phyloP scores from a whole-genome alignment of 2,888 invertebrate species.

The Tachina grossa region DNA sequence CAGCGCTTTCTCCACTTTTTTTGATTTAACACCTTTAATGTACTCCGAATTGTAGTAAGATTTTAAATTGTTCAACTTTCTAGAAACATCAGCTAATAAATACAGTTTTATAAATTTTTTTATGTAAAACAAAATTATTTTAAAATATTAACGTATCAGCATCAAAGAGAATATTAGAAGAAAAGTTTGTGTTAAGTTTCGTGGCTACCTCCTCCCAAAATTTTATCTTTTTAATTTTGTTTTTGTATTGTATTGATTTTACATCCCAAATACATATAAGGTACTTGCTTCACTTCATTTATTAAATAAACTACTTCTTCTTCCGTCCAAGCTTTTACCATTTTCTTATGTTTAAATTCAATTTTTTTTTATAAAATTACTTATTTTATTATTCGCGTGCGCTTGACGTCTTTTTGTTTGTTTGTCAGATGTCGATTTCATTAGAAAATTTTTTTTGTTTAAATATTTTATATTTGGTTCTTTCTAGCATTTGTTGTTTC shows the following conservation, averaged over 20 bases:
- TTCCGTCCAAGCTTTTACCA: slow-evolving; percentile 25
- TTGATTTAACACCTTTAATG: not conserved
- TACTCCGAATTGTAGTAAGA: slow-evolving; percentile 15
- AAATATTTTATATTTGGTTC: too few relatives aligned
- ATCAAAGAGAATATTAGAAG: not conserved
- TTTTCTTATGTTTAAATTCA: not conserved
- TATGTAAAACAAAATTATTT: not conserved
- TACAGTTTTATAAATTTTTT: not conserved
- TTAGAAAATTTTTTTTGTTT: too few relatives aligned
- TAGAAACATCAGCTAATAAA: not conserved
- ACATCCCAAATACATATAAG: slow-evolving; percentile 22
- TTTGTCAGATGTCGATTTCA: too few relatives aligned
- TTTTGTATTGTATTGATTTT: slow-evolving; percentile 24
- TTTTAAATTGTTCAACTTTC: slow-evolving; percentile 14
- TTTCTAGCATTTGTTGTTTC: too few relatives aligned
- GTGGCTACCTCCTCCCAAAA: too few relatives aligned
- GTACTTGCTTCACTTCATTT: slow-evolving; percentile 14
- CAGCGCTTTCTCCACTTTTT: slow-evolving; percentile 26
- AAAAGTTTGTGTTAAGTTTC: not conserved
- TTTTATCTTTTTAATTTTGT: slow-evolving; percentile 13
- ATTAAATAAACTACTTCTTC: not conserved
- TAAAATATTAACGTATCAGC: slow-evolving; percentile 1
- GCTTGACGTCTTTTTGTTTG: too few relatives aligned
- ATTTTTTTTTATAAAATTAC: not conserved
- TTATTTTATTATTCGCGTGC: not conserved